phyloP scores from a whole-genome alignment of 2,888 invertebrate species.

The Scaptomyza flava region DNA sequence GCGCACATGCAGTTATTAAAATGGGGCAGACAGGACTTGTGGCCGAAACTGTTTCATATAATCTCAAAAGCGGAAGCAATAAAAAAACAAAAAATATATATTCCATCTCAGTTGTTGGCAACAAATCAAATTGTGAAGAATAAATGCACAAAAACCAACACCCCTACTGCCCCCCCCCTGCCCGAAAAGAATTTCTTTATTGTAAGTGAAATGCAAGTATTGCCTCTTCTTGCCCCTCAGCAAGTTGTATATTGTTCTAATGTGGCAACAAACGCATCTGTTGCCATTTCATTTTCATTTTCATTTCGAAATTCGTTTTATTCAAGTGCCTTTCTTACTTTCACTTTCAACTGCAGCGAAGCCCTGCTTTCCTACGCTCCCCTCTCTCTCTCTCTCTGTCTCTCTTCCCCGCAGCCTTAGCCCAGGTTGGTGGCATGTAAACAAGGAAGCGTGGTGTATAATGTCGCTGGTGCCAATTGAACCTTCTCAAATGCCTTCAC shows the following conservation, averaged over 20 bases:
- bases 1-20: constrained; percentile 79
- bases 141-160: constrained; percentile 5
- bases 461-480: constrained; percentile 76
- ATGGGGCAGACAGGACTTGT: constrained; percentile 40
- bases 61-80: constrained; percentile 40
- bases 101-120: constrained; percentile 11
- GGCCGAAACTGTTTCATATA: constrained; percentile 19
- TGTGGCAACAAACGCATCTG: constrained; percentile 63
- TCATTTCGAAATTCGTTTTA: constrained; percentile 66
- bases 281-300: constrained; percentile 72
- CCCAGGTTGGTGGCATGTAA: constrained; percentile 56
- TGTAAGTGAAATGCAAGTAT: constrained; percentile 33
- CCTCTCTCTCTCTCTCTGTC: not conserved
- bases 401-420: not conserved
- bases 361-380: constrained; percentile 6
- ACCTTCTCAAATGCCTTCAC: constrained; percentile 54
- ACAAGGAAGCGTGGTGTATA: constrained; percentile 70
- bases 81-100: constrained; percentile 32
- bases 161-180: not conserved
- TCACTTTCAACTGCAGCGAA: constrained; percentile 35
- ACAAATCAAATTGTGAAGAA: constrained; percentile 59
- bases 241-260: constrained; percentile 23
- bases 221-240: no score
- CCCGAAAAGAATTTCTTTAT: constrained; percentile 1
- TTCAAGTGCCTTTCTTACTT: constrained; percentile 71